Evolutionary conservation across 37 sponge, comb jelly and placozoan species (phyloP).

Genomic region (Crambe crambe): DNA sequence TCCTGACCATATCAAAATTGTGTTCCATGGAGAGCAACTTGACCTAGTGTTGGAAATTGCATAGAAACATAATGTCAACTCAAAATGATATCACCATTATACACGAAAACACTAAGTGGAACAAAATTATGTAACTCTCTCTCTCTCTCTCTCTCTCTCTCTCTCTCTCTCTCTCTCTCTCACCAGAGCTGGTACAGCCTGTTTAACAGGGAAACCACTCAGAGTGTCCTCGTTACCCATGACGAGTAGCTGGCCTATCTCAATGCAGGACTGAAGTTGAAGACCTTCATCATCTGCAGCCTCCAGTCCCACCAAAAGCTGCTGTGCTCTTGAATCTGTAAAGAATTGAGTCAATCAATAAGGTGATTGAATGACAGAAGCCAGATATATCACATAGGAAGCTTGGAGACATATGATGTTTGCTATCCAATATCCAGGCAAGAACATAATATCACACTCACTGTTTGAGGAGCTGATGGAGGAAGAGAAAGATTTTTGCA

Average conservation of each 20-base stretch:
- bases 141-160: too few species aligned
- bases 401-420: too few species aligned
- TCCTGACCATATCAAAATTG: slow-evolving; percentile 92
- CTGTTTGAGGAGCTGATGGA: slow-evolving; percentile 70
- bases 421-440: too few species aligned
- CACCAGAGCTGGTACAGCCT: slow-evolving; percentile 90
- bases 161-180: too few species aligned
- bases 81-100: too few species aligned
- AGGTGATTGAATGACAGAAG: too few species aligned
- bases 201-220: slow-evolving; percentile 92
- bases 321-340: slow-evolving; percentile 63
- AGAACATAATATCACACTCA: slow-evolving; percentile 9
- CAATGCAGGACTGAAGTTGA: slow-evolving; percentile 88
- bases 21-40: slow-evolving; percentile 82
- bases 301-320: slow-evolving; percentile 76
- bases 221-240: slow-evolving; percentile 98
- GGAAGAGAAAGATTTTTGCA: slow-evolving; percentile 44
- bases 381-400: too few species aligned
- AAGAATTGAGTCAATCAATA: too few species aligned
- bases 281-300: slow-evolving; percentile 65
- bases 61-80: too few species aligned
- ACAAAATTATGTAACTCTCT: too few species aligned
- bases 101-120: too few species aligned
- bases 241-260: slow-evolving; percentile 89
- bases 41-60: slow-evolving; percentile 54